Percentiles rank a stretch among this genome's conserved stretches.
phyloP scores from a whole-genome alignment of 2,113 vertebrate genomes.

The Bubo blakistoni region DNA sequence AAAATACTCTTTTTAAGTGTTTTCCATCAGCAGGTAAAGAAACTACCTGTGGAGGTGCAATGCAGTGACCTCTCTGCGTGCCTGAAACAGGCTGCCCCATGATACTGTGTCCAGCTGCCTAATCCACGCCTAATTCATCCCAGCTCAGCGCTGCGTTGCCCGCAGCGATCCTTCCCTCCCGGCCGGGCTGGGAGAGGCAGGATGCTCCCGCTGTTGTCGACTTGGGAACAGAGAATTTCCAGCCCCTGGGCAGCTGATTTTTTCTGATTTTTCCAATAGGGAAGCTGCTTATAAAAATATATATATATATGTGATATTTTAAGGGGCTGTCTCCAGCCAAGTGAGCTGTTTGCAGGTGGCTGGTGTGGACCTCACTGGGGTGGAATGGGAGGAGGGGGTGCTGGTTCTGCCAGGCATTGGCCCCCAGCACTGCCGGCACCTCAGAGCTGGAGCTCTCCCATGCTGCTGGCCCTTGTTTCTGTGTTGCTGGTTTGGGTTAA shows the following conservation, averaged over 20 bases:
- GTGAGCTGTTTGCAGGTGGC: neutral
- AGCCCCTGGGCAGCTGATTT: neutral
- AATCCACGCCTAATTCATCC: neutral
- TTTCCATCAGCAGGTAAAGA: neutral
- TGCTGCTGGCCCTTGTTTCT: neutral
- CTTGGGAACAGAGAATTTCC: neutral
- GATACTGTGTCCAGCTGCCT: neutral
- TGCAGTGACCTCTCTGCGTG: neutral
- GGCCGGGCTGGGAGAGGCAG: neutral
- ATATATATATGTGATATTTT: rapidly evolving
- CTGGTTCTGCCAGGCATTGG: rapidly evolving
- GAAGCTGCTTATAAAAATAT: neutral
- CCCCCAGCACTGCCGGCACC: neutral
- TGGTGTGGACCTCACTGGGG: rapidly evolving
- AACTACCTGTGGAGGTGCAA: neutral
- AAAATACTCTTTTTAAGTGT: neutral
- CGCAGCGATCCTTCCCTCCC: neutral
- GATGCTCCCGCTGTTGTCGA: neutral
- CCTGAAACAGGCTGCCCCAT: neutral
- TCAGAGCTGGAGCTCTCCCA: neutral
- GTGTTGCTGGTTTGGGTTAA: neutral
- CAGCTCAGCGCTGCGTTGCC: neutral
- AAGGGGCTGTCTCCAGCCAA: neutral
- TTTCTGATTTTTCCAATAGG: neutral
- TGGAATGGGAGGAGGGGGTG: neutral